Conservation (phyloP, 2,797 vertebrate species). For the Eulemur mongoz region DNA sequence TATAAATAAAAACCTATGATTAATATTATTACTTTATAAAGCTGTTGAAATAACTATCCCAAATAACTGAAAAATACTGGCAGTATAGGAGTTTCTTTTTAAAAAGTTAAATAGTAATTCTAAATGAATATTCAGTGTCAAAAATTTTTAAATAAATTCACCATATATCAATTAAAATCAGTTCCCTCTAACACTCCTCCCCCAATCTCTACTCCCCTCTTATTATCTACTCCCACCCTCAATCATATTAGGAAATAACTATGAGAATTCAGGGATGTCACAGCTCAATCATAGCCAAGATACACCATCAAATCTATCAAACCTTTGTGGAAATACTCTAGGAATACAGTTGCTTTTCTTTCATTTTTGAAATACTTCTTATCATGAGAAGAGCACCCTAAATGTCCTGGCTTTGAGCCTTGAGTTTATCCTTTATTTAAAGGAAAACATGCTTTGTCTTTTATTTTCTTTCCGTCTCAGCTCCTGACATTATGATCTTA, state of each 20-base stretch:
- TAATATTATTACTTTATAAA: conserved; percentile 11
- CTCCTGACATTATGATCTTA: conserved; percentile 73
- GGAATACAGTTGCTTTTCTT: not conserved
- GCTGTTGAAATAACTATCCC: not conserved
- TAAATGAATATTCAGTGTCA: not conserved
- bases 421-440: conserved; percentile 60
- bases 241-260: not conserved
- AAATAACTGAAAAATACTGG: not conserved
- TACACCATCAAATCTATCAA: not conserved
- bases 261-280: not conserved
- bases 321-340: not conserved
- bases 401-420: not conserved
- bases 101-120: conserved; percentile 34
- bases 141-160: conserved; percentile 13
- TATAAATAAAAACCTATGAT: conserved; percentile 47
- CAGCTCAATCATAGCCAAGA: not conserved
- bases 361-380: not conserved
- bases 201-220: not conserved
- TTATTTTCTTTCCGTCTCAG: conserved; percentile 74
- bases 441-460: conserved; percentile 63
- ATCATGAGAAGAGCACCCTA: not conserved
- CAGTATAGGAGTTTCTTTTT: conserved; percentile 4
- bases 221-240: not conserved
- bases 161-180: not conserved
- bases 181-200: not conserved